Percentiles rank a stretch among this genome's conserved stretches.
Evolutionary conservation across 2,797 vertebrate genomes (phyloP).

Genomic region (Pseudomugil tenellus): DNA sequence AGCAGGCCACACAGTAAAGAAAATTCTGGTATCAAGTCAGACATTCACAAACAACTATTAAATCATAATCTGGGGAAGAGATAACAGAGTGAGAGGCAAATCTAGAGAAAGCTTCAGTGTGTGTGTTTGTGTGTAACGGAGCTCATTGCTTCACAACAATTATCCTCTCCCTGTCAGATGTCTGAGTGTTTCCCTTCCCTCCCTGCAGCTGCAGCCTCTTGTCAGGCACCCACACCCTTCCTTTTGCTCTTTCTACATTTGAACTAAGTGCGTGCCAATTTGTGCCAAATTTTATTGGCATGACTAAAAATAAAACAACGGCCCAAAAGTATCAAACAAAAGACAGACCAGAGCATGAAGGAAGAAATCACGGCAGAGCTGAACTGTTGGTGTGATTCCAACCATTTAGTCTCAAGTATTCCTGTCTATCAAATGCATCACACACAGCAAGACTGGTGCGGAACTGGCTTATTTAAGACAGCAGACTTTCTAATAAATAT

Average conservation of each 20-base stretch:
- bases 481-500: conserved; percentile 12
- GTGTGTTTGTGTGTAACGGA: conserved; percentile 23
- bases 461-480: conserved; percentile 19
- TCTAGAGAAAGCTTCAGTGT: conserved; percentile 40
- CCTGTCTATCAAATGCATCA: conserved; percentile 11
- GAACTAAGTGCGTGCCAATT: conserved; percentile 32
- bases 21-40: conserved; percentile 62
- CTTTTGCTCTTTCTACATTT: conserved; percentile 37
- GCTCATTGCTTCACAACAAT: conserved; percentile 55
- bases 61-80: conserved; percentile 60
- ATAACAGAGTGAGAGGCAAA: conserved; percentile 25
- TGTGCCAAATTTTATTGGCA: conserved; percentile 42
- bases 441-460: not conserved
- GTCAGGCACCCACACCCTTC: conserved; percentile 53
- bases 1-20: conserved; percentile 60
- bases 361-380: conserved; percentile 8
- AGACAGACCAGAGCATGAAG: conserved; percentile 25
- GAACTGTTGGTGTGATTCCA: not conserved
- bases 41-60: conserved; percentile 53
- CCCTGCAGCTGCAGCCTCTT: conserved; percentile 65
- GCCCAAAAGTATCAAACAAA: conserved; percentile 15
- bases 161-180: conserved; percentile 58
- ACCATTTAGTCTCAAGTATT: conserved; percentile 3
- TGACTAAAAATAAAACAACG: conserved; percentile 32
- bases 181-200: conserved; percentile 54